Evolutionary conservation across 92 coral and sea anemone species (phyloP).

Genomic region (Hydrozoanthus gracilis): DNA sequence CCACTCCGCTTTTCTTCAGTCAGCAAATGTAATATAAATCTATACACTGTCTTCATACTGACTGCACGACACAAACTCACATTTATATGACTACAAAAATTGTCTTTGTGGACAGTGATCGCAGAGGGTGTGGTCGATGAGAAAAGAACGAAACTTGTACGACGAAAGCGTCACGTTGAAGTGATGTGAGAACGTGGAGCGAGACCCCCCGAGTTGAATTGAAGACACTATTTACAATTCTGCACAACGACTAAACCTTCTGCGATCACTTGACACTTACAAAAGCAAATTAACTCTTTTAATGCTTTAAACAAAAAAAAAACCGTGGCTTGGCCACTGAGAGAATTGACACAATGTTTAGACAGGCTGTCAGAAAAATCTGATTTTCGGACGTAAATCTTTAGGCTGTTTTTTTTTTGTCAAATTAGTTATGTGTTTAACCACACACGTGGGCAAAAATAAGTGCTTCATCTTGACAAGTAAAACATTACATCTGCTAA

Average conservation of each 20-base stretch:
- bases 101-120: conserved; percentile 25
- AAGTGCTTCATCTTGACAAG: conserved; percentile 86
- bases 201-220: neutral
- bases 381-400: conserved; percentile 29
- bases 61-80: conserved; percentile 25
- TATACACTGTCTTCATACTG: conserved; percentile 31
- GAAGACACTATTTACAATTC: conserved; percentile 37
- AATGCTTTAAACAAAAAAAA: neutral
- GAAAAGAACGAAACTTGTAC: conserved; percentile 27
- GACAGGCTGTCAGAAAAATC: conserved; percentile 14
- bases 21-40: conserved; percentile 27
- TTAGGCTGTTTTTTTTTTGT: neutral
- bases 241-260: neutral
- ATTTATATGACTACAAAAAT: conserved; percentile 34
- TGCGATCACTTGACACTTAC: conserved; percentile 25
- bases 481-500: conserved; percentile 90
- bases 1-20: neutral
- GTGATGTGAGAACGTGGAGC: conserved; percentile 5
- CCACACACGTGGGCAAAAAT: neutral
- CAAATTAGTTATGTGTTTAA: conserved; percentile 36
- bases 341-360: neutral
- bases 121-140: neutral
- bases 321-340: conserved; percentile 49
- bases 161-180: neutral
- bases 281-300: neutral